A percentile compares a stretch with the other conserved stretches of the same genome.
Evolutionary conservation across 2,113 vertebrate species (phyloP).

Genomic region (Carollia perspicillata): DNA sequence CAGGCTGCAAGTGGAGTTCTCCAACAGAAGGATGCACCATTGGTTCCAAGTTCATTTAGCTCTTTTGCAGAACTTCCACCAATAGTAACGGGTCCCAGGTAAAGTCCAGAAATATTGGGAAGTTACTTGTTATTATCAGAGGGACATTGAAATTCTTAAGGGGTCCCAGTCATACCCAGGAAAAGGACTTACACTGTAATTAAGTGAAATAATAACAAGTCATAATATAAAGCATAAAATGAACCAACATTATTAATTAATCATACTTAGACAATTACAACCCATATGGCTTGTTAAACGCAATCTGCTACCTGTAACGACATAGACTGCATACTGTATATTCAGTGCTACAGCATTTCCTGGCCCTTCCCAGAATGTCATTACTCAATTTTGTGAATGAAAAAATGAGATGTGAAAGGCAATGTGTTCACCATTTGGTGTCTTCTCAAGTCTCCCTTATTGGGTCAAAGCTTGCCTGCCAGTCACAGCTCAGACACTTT

Average conservation of each 20-base stretch:
- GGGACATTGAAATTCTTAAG: slow-evolving; percentile 89
- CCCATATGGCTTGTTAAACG: slow-evolving; percentile 99
- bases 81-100: slow-evolving; percentile 85
- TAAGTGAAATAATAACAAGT: slow-evolving; percentile 92
- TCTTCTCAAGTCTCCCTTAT: slow-evolving; percentile 51
- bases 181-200: slow-evolving; percentile 84
- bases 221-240: slow-evolving; percentile 96
- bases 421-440: slow-evolving; percentile 64
- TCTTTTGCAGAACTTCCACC: slow-evolving; percentile 85
- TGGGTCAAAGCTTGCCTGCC: slow-evolving; percentile 58
- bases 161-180: slow-evolving; percentile 83
- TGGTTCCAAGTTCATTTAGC: slow-evolving; percentile 85
- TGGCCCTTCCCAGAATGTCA: slow-evolving; percentile 60
- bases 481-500: slow-evolving; percentile 41
- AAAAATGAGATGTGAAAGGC: slow-evolving; percentile 77
- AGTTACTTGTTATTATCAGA: slow-evolving; percentile 85
- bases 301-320: slow-evolving; percentile 92
- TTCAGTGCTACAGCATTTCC: slow-evolving; percentile 67
- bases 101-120: slow-evolving; percentile 86
- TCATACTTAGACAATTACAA: slow-evolving; percentile 94
- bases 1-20: slow-evolving; percentile 85
- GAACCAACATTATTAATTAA: slow-evolving; percentile 96
- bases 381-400: slow-evolving; percentile 82
- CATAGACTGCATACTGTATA: slow-evolving; percentile 74
- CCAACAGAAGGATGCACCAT: slow-evolving; percentile 84